Conservation (phyloP, 2,113 vertebrate genomes). For the Anarrhichthys ocellatus region DNA sequence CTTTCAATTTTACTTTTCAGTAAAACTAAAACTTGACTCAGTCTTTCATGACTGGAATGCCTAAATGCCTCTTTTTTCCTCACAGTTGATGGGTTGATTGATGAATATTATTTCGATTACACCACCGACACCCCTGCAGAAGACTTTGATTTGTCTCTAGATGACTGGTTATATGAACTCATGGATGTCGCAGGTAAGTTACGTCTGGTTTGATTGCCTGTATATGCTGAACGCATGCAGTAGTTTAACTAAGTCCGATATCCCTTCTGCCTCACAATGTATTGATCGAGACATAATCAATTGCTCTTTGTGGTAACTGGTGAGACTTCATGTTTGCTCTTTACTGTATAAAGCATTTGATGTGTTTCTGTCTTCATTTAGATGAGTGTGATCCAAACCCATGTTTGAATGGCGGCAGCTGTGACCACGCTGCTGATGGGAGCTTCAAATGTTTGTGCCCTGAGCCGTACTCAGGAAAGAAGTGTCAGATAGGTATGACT, state of each 20-base stretch:
- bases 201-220: not conserved
- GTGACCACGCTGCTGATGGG: not conserved
- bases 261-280: not conserved
- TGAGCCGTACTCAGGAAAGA: constrained; percentile 67
- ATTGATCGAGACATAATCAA: not conserved
- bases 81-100: constrained; percentile 42
- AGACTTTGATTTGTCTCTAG: not conserved
- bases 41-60: not conserved
- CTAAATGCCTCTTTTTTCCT: not conserved
- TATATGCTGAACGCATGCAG: not conserved
- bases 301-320: not conserved
- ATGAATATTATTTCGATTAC: constrained; percentile 44
- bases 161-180: constrained; percentile 65
- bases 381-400: constrained; percentile 74
- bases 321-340: not conserved
- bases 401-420: constrained; percentile 68
- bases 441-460: constrained; percentile 68
- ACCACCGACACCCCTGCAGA: constrained; percentile 16
- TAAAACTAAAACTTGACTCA: not conserved
- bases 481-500: constrained; percentile 69
- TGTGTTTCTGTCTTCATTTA: constrained; percentile 25
- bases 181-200: constrained; percentile 48
- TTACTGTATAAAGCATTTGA: not conserved
- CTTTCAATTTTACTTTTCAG: not conserved
- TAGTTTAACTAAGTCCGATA: not conserved